Evolutionary conservation across 1,140 invertebrate genomes (phyloP).

Genomic region (Drosophila nasuta): DNA sequence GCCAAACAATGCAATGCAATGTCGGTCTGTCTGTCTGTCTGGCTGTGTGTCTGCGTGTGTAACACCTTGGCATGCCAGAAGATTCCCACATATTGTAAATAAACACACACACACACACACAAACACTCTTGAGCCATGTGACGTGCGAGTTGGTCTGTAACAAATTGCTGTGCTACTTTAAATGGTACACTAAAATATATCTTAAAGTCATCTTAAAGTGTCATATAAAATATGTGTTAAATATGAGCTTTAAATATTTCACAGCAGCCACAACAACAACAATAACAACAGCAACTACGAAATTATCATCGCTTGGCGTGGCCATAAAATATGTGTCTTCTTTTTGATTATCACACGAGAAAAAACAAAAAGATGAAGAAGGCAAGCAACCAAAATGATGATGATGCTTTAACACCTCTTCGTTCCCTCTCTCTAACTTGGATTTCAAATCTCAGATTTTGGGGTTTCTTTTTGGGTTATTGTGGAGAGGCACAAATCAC

Average conservation of each 20-base stretch:
- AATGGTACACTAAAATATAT: slow-evolving; percentile 71
- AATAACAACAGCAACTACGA: slow-evolving; percentile 16
- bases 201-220: slow-evolving; percentile 63
- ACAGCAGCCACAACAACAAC: slow-evolving; percentile 19
- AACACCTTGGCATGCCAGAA: slow-evolving; percentile 34
- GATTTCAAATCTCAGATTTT: slow-evolving; percentile 15
- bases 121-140: slow-evolving; percentile 22
- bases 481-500: slow-evolving; percentile 40
- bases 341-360: slow-evolving; percentile 47
- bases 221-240: slow-evolving; percentile 72
- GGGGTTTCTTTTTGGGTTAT: slow-evolving; percentile 18
- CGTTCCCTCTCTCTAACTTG: slow-evolving; percentile 43
- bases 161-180: slow-evolving; percentile 75
- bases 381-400: slow-evolving; percentile 21
- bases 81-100: slow-evolving; percentile 37
- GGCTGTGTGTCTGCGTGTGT: slow-evolving; percentile 2
- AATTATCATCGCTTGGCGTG: slow-evolving; percentile 47
- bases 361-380: slow-evolving; percentile 20
- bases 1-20: slow-evolving; percentile 30
- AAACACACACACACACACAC: slow-evolving; percentile 17
- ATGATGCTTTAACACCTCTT: neutral
- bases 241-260: slow-evolving; percentile 64
- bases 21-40: neutral
- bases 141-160: slow-evolving; percentile 43
- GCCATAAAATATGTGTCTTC: slow-evolving; percentile 54